phyloP scores from a whole-genome alignment of 2,113 vertebrate species.

The Gambusia holbrooki region DNA sequence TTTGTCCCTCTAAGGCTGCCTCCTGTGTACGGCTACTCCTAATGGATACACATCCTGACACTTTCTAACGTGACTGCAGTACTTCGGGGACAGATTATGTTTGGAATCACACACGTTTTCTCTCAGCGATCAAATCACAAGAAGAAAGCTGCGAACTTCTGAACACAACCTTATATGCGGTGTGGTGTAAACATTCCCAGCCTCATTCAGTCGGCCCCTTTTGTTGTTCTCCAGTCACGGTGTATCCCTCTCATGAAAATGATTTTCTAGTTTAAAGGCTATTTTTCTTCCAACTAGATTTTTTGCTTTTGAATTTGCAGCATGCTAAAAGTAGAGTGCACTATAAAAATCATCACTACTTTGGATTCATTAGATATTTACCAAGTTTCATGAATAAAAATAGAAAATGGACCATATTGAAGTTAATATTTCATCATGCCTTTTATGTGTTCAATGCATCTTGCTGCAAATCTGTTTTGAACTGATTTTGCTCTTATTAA shows the following conservation, averaged over 20 bases:
- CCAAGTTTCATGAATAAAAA: neutral
- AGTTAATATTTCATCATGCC: neutral
- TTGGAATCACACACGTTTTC: neutral
- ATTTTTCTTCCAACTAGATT: neutral
- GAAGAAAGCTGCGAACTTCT: conserved; percentile 48
- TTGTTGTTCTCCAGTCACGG: neutral
- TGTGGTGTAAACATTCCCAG: conserved; percentile 20
- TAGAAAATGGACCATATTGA: neutral
- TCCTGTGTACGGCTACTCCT: conserved; percentile 42
- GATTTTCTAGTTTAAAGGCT: neutral
- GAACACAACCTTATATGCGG: conserved; percentile 29
- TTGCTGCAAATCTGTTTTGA: too few species aligned
- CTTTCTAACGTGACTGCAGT: conserved; percentile 16
- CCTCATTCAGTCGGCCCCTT: neutral
- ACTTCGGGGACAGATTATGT: conserved; percentile 13
- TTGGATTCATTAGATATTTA: neutral
- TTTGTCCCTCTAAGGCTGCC: conserved; percentile 24
- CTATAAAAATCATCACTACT: neutral
- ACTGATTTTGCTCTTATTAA: too few species aligned
- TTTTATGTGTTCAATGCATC: neutral
- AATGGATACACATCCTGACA: conserved; percentile 1
- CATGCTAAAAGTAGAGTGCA: neutral
- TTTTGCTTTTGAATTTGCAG: neutral
- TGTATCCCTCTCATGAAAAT: neutral
- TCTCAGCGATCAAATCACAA: conserved; percentile 43